Base-by-base conservation (phyloP, 2,113 vertebrate genomes). In the Salvelinus fontinalis region DNA sequence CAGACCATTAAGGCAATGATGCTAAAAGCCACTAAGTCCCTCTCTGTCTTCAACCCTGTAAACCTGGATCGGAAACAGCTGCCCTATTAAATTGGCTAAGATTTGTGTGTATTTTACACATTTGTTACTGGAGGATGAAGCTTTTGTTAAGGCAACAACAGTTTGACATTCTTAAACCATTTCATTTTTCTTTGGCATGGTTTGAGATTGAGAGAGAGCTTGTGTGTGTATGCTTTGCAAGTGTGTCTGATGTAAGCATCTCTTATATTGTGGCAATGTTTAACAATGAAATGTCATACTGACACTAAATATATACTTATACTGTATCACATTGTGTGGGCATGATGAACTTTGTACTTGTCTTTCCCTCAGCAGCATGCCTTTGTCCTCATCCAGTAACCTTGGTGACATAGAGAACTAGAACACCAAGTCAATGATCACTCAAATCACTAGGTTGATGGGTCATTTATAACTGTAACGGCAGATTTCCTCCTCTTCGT, bases 21-120 rank as follows among this genome's bases (percentile, higher is more conserved):
- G 77, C 73, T 86, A 80, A 89, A 84, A 85, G 82, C 78, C 81
- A 67, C 72, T 77, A 59, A 75, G 71, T 78, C 70, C 75, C 14
- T 79, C 64, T 82, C 64, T 82, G 51, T 48, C 70, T 75, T 39
- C 29, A 1, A 5, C 77, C 48, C 49, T 70, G 68, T 57, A 70
- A 48, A 79, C 68, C 66, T 79, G 75, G 75, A 85, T 72, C 24
- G 13, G 27, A 27, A 84, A 69, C 81, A 86, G 78, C 82, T 78
- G 76, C 75, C 22, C 0, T 70, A 9, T 22, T 12, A 5, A 27
- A 66, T 26, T 8, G 14, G 16, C 27, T n/a, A 31, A 3, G 13
- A 31, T 4, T 8, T 68, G 18, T 68, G 31, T 68, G 18, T 39
- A n/a, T 68, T 18, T 68, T 2, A n/a, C 6, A n/a, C 31, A 7